Base-by-base conservation (phyloP, 2,888 invertebrate species). In the Mesorhabditis belari region DNA sequence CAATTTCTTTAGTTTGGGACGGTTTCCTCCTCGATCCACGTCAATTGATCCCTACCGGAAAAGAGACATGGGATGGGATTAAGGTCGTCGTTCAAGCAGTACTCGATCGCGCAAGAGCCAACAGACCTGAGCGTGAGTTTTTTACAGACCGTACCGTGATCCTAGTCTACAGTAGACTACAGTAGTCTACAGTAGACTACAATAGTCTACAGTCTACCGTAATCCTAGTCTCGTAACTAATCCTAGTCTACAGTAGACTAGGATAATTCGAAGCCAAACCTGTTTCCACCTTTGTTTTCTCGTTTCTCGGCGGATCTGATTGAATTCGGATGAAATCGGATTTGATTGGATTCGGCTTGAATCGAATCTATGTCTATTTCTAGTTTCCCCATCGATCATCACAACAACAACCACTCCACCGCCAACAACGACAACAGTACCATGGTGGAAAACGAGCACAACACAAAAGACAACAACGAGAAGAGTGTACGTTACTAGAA, bases 21-120 rank as follows among this genome's bases (percentile, higher is more conserved):
- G 80, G 80, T 3, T 80, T 80, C 64, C 71, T 81, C 44, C 65
- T 80, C 44, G 79, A 77, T 60, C 68, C 76, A 23, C 67, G 71
- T 4, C 76, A 80, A 58, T 62, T 80, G 44, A 70, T 79, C n/a
- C 79, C 80, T 17, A 80, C 79, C 5, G 79, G 73, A 5, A 71
- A 69, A 51, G 80, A 80, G 58, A 78, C 80, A 3, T 80, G 78
- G 77, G 77, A 74, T 50, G 81, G 81, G 12, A 68, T 81, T 9
- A 75, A 75, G 61, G 76, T 78, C 0, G 79, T 81, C 21, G 63
- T 77, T 19, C 68, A 77, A 49, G 78, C 76, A 2, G 76, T 77
- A 3, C 29, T 76, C 26, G 63, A 71, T 29, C 56, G 61, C 12
- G 55, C 44, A 12, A 44, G 62, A 5, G 53, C 17, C 21, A 5